These are phyloP conservation scores for Cantharis flavilabris DNA, from an alignment of 2,888 invertebrate species.

Conservation along the genomic window DNA sequence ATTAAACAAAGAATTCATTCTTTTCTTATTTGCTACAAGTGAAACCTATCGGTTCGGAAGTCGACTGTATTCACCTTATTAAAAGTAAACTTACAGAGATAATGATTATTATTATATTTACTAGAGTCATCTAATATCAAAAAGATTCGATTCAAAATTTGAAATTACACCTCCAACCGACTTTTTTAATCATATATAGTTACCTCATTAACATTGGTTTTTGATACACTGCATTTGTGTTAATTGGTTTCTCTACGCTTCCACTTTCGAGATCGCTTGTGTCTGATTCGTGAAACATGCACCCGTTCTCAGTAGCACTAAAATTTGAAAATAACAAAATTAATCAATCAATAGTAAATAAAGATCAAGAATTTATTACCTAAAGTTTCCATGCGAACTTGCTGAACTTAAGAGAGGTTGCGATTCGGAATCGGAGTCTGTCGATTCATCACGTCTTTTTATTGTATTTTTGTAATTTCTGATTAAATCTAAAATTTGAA, in stretches of 20 bases:
- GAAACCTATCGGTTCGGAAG: too few relatives aligned
- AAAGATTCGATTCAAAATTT: too few relatives aligned
- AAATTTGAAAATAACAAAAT: background rate
- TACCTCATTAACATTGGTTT: conserved; percentile 5
- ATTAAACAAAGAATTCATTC: too few relatives aligned
- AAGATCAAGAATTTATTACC: conserved; percentile 38
- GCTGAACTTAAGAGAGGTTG: conserved; percentile 53
- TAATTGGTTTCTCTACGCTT: conserved; percentile 9
- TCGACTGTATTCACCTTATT: too few relatives aligned
- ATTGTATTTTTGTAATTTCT: conserved; percentile 45
- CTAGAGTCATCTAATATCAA: too few relatives aligned
- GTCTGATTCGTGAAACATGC: conserved; percentile 49
- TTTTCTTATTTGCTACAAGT: too few relatives aligned
- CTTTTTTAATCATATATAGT: background rate
- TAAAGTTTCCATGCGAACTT: conserved; percentile 50
- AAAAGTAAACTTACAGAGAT: too few relatives aligned
- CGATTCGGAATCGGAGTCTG: conserved; percentile 53
- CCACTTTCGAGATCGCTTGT: conserved; percentile 45
- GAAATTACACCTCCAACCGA: too few relatives aligned
- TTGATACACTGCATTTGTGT: background rate
- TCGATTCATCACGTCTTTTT: conserved; percentile 36
- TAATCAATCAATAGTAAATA: background rate
- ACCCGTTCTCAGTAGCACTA: conserved; percentile 5
- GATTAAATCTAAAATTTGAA: conserved; percentile 45
- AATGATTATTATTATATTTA: too few relatives aligned